phyloP scores from a whole-genome alignment of 2,113 vertebrate genomes.

The Festucalex cinctus region DNA sequence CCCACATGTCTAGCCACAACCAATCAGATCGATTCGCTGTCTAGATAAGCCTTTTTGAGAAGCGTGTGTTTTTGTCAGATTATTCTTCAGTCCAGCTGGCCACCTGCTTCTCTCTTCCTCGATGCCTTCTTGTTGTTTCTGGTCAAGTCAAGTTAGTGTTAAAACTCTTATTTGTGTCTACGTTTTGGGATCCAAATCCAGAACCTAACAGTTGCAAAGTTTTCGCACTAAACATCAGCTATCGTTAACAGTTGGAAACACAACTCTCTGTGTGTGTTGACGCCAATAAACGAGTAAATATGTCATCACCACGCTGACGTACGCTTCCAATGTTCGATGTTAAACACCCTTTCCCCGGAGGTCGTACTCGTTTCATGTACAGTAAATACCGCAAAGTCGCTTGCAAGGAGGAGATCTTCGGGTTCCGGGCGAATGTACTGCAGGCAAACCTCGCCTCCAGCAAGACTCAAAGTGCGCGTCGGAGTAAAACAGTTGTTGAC shows the following conservation, averaged over 20 bases:
- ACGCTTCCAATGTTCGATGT: background rate
- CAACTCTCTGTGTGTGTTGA: background rate
- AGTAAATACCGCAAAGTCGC: conserved; percentile 46
- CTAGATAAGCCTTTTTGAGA: no score
- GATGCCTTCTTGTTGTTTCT: no score
- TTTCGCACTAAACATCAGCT: background rate
- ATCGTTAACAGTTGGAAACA: background rate
- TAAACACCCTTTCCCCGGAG: conserved; percentile 5
- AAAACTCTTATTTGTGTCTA: no score
- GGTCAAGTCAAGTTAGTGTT: no score
- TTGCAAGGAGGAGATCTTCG: conserved; percentile 49
- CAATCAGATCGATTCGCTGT: no score
- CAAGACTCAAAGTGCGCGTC: conserved; percentile 86
- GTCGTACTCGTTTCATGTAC: conserved; percentile 36
- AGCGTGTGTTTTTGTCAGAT: no score
- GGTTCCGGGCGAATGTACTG: conserved; percentile 49
- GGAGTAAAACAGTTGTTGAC: conserved; percentile 90
- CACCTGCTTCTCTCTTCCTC: no score
- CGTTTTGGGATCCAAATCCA: no score
- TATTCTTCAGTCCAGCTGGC: no score
- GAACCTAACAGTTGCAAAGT: no score
- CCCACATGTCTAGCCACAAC: no score
- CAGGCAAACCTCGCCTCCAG: conserved; percentile 84
- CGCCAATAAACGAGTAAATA: conserved; percentile 7
- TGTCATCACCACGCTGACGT: background rate